Percentiles rank a stretch among this genome's conserved stretches.
phyloP scores from a whole-genome alignment of 2,797 vertebrate species.

The Garrulus glandarius region DNA sequence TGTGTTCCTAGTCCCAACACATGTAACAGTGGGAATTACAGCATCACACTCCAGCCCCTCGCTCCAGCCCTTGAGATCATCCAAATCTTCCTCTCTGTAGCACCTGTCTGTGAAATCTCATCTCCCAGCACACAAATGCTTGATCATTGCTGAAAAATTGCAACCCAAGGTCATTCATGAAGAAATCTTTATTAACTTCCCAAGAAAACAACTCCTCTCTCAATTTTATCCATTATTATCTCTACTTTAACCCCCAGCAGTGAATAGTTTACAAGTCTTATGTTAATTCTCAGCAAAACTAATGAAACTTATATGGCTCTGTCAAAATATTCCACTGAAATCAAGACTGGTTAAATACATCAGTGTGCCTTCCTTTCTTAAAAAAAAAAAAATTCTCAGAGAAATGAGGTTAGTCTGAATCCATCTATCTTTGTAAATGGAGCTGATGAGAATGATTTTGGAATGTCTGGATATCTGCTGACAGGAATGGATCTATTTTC shows the following conservation, averaged over 20 bases:
- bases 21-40: constrained; percentile 4
- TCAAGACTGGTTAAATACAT: constrained; percentile 21
- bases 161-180: background rate
- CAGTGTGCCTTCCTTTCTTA: background rate
- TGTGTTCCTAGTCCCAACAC: background rate
- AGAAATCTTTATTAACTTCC: background rate
- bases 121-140: background rate
- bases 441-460: constrained; percentile 51
- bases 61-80: background rate
- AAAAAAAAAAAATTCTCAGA: background rate
- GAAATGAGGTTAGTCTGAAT: constrained; percentile 49
- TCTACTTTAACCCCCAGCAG: background rate
- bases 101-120: background rate
- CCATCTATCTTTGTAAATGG: constrained; percentile 52
- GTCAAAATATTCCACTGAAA: background rate
- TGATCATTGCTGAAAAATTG: background rate
- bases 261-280: background rate
- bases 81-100: background rate
- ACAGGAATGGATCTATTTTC: constrained; percentile 54
- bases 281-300: background rate
- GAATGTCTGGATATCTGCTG: constrained; percentile 48
- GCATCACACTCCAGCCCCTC: background rate
- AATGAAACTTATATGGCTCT: background rate
- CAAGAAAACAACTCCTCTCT: background rate
- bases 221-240: background rate